Evolutionary conservation across 1,140 invertebrate species (phyloP), one percentile per base, ranked within the genome.

Genomic region (Cyphomyrmex costatus): DNA sequence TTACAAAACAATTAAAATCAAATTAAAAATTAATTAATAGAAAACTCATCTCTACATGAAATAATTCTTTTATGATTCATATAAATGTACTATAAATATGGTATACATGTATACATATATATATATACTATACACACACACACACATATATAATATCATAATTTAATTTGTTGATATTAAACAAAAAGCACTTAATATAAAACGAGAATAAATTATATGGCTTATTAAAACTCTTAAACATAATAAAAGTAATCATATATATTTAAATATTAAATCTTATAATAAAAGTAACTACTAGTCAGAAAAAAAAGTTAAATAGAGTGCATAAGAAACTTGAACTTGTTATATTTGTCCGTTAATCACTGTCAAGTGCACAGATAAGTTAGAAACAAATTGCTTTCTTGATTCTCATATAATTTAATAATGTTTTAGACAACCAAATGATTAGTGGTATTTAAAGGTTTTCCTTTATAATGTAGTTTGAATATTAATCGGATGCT

Each of bases 341-440:
- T 10, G 3, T 21, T 42, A n/a, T 78, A 42, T 78, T 78, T 27
- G 6, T 63, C 5, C 16, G 10, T 21, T 30, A 33, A 65, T 19
- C 5, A 56, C 10, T 21, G 7, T 74, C 71, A 33, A 74, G 27
- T 74, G 30, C 30, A 30, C 24, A 63, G 6, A 19, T 19, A 46
- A 65, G 7, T 65, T 65, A n/a, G 8, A 66, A 66, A 68, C 6
- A 66, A 66, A n/a, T 42, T 56, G 16, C 49, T 36, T 21, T 65
- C 3, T 49, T 51, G 51, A 53, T 49, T 58, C 2, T 27, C 74
- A 53, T 24, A 24, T 33, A 74, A 86, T 36, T 65, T 24, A 73
- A 74, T 83, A 49, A 36, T 42, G 46, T 60, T 58, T 21, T 14
- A 30, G 7, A 74, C 68, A 78, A 88, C 88, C 66, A 33, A 76